Base-by-base conservation (phyloP, 2,888 invertebrate species). In the Drosophila nigritarsus region DNA sequence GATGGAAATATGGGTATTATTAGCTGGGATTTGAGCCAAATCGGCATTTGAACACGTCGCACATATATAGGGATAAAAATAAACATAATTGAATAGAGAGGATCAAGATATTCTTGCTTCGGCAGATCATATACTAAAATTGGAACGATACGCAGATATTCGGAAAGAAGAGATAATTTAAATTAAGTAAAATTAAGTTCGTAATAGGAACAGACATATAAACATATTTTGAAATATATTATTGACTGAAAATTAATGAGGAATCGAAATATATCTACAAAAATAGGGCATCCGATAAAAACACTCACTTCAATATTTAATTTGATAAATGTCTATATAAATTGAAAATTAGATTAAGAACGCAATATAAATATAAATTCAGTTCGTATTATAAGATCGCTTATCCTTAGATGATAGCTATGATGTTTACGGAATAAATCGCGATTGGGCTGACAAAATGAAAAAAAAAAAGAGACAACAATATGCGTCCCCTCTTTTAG, bases 381-480 rank as follows among this genome's bases (percentile, higher is more conserved):
- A 24, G 24, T 24, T 48, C 8, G 5, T 20, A 20, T n/a, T 40
- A 40, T 11, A 20, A 40, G 11, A 40, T 20, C 11, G n/a, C 40
- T 20, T 5, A 40, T 20, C n/a, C 9, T 11, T 40, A 40, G 40
- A 20, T 40, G 40, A 11, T 4, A n/a, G n/a, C 9, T 20, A 9
- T 11, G 3, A 40, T 40, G n/a, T n/a, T 11, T 5, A 5, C 1
- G 20, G n/a, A 40, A 40, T 13, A 40, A 40, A 20, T 20, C 11
- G 11, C 20, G 42, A 42, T 42, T 42, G 11, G 40, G 20, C 11
- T n/a, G 9, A 5, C 20, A 20, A 20, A 42, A 11, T 11, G 20
- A 2, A 20, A 20, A 3, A 20, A 20, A 3, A 42, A 7, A 42
- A 59, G 54, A 51, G 66, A 59, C 36, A 40, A 40, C 45, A 49